A percentile compares a stretch with the other conserved stretches of the same genome.
phyloP scores from a whole-genome alignment of 2,888 invertebrate species.

The Plebejus argus region DNA sequence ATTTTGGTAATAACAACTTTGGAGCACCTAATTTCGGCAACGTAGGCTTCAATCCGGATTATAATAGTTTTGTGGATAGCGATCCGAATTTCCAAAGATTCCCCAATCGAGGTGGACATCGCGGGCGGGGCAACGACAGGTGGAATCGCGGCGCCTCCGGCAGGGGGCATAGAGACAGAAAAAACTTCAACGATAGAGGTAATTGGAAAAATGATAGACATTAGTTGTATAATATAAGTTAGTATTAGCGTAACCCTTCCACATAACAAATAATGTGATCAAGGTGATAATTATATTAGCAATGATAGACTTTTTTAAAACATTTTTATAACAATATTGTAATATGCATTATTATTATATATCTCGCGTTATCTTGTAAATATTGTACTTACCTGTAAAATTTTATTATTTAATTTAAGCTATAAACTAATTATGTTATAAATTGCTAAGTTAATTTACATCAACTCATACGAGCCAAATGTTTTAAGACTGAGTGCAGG shows the following conservation, averaged over 20 bases:
- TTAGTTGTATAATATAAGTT: constrained; percentile 51
- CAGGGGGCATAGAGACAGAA: constrained; percentile 72
- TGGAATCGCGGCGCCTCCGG: constrained; percentile 73
- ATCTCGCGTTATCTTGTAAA: constrained; percentile 25
- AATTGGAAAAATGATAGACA: constrained; percentile 79
- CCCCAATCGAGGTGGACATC: constrained; percentile 67
- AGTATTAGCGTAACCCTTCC: constrained; percentile 54
- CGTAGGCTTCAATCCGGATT: constrained; percentile 72
- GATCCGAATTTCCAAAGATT: constrained; percentile 71
- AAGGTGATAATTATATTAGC: constrained; percentile 64
- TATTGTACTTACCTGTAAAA: constrained; percentile 45
- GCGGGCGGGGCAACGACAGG: constrained; percentile 70
- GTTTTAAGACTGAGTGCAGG: constrained; percentile 77
- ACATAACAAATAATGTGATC: constrained; percentile 64
- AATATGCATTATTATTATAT: constrained; percentile 48
- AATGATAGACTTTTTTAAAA: constrained; percentile 57
- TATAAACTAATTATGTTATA: constrained; percentile 42
- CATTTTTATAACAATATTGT: constrained; percentile 52
- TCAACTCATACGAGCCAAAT: constrained; percentile 77
- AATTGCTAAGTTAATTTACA: constrained; percentile 52
- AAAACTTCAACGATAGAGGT: constrained; percentile 76
- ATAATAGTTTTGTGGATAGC: constrained; percentile 68
- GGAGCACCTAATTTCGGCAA: constrained; percentile 68
- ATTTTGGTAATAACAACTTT: constrained; percentile 67
- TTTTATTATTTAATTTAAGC: constrained; percentile 50